Evolutionary conservation across 2,113 vertebrate genomes (phyloP).

Genomic region (Entosphenus tridentatus): DNA sequence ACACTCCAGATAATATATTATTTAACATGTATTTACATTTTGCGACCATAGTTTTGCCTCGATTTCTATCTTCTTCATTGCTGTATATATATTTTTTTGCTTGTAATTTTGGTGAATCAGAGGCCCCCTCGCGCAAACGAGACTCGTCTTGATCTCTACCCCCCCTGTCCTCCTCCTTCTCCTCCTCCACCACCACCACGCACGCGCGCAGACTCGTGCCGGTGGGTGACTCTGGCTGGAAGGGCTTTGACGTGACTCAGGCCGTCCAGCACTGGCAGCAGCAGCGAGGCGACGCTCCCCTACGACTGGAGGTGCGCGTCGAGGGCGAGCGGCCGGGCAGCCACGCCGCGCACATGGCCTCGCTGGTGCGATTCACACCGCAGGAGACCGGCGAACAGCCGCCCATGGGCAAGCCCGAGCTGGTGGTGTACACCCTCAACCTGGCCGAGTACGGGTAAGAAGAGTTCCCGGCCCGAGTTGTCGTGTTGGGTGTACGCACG

Average conservation of each 20-base stretch:
- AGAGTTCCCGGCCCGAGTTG: too few species aligned
- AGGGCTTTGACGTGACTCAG: conserved; percentile 76
- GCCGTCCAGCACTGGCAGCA: conserved; percentile 70
- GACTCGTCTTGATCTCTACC: too few species aligned
- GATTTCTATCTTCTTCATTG: neutral
- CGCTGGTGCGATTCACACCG: conserved; percentile 43
- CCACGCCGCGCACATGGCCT: conserved; percentile 44
- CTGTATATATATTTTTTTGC: neutral
- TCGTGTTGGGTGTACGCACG: too few species aligned
- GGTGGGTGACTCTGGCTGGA: conserved; percentile 62
- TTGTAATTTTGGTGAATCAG: neutral
- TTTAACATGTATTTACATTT: too few species aligned
- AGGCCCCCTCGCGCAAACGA: too few species aligned
- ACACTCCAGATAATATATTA: too few species aligned
- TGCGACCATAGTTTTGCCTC: too few species aligned
- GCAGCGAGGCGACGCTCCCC: conserved; percentile 25
- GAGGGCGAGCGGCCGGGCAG: conserved; percentile 57
- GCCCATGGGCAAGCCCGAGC: conserved; percentile 42
- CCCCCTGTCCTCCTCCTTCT: too few species aligned
- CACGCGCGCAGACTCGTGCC: conserved; percentile 25
- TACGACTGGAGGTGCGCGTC: conserved; percentile 71
- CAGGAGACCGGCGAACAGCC: conserved; percentile 35
- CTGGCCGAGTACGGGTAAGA: conserved; percentile 52
- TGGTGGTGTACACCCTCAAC: conserved; percentile 55
- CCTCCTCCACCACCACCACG: neutral